phyloP scores from a whole-genome alignment of 2,888 invertebrate species.

The Drosophila picticornis region DNA sequence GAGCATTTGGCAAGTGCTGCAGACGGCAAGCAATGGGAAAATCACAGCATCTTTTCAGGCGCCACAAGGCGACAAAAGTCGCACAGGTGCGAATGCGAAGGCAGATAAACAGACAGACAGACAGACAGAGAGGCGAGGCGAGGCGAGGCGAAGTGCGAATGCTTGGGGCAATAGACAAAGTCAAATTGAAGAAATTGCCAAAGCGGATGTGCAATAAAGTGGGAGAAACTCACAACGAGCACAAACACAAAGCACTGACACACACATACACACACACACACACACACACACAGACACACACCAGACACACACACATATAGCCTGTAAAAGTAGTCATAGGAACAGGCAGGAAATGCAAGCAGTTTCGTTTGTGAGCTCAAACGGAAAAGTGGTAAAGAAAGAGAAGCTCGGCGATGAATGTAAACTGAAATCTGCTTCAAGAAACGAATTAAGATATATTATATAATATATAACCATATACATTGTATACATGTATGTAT shows the following conservation, averaged over 20 bases:
- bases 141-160: conserved; percentile 5
- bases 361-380: conserved; percentile 14
- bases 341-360: conserved; percentile 29
- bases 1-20: conserved; percentile 12
- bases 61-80: conserved; percentile 48
- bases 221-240: conserved; percentile 45
- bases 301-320: not conserved
- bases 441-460: not conserved
- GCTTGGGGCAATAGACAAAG: conserved; percentile 34
- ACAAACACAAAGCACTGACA: conserved; percentile 15
- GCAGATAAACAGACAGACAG: conserved; percentile 3
- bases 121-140: conserved; percentile 1
- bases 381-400: not conserved
- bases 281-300: not conserved
- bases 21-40: conserved; percentile 42
- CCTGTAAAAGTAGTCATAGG: not conserved
- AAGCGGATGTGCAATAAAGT: conserved; percentile 72
- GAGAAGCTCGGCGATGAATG: not conserved
- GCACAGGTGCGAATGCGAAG: conserved; percentile 38
- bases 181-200: conserved; percentile 61
- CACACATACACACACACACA: not conserved
- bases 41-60: conserved; percentile 71
- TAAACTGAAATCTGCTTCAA: not conserved
- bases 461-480: not conserved
- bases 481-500: not conserved